phyloP scores from a whole-genome alignment of 1,140 invertebrate species.

The Ditylenchus dipsaci region DNA sequence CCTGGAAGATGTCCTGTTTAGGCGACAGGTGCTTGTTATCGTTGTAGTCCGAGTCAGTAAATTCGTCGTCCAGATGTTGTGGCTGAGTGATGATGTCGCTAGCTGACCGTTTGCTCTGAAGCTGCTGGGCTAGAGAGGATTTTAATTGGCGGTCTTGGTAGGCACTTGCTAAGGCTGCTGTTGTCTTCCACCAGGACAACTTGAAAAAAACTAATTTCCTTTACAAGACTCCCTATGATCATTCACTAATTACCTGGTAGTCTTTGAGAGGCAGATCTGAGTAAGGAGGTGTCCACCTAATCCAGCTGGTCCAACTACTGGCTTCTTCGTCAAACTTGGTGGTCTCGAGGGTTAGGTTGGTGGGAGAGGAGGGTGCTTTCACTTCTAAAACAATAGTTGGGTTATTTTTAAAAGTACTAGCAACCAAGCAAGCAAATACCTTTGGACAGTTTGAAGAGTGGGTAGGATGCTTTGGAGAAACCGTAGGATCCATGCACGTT shows the following conservation, averaged over 20 bases:
- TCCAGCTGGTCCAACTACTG: slow-evolving; percentile 22
- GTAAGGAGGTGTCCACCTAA: slow-evolving; percentile 44
- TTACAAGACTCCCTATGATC: background rate
- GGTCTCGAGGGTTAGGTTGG: slow-evolving; percentile 40
- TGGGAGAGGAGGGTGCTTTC: slow-evolving; percentile 24
- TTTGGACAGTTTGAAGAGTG: slow-evolving; percentile 52
- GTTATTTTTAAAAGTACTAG: background rate
- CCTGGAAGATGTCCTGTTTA: background rate
- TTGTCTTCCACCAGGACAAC: slow-evolving; percentile 23
- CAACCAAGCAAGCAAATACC: too few relatives aligned
- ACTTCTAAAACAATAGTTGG: slow-evolving; percentile 10
- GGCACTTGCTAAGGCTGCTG: slow-evolving; percentile 19
- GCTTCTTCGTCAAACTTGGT: slow-evolving; percentile 1
- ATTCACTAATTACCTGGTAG: slow-evolving; percentile 30
- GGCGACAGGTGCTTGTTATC: background rate
- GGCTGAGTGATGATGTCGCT: slow-evolving; percentile 17
- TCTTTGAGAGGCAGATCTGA: slow-evolving; percentile 52
- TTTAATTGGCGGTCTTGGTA: slow-evolving; percentile 30
- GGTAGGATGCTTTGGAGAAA: slow-evolving; percentile 39
- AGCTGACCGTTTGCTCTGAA: slow-evolving; percentile 26
- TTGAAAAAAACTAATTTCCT: background rate
- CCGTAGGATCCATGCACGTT: slow-evolving; percentile 38
- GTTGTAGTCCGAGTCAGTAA: slow-evolving; percentile 20
- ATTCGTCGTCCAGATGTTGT: slow-evolving; percentile 11
- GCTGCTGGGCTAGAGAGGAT: slow-evolving; percentile 22